Evolutionary conservation across 2,113 vertebrate species (phyloP), one percentile per base, ranked within the genome.

Genomic region (Takifugu flavidus): DNA sequence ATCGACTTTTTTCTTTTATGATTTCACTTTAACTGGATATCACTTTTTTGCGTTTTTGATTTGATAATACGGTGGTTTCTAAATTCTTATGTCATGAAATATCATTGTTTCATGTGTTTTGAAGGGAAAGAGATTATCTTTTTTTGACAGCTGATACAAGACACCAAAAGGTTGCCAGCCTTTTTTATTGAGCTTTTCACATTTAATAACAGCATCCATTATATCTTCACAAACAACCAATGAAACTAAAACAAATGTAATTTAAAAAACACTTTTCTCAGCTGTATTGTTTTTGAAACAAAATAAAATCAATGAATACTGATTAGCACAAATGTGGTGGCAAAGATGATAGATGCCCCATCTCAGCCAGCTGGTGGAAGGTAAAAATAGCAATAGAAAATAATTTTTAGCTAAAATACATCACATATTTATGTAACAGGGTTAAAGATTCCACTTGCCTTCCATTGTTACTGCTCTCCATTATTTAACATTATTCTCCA

Each of bases 301-400:
- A 28, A 15, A 27, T 28, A 28, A 15, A 53, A 29, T 14, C 6
- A 1, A 64, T 63, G 79, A 79, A 83, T 85, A 86, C 78, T 83
- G 80, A 70, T 1, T 13, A 27, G 65, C 28, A 81, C 11, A 59
- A 56, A 69, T 39, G 44, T 51, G n/a, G 73, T 50, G 51, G 8
- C 28, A 73, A 1, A 47, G 11, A 29, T 25, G 5, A 50, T 31
- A 25, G 46, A 52, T 26, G 25, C 50, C 25, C 25, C 10, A 27
- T 57, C 49, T 49, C 25, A 49, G 13, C 13, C n/a, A 42, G 49
- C 6, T 13, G 6, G 6, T 29, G 5, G 44, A 27, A 46, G 20
- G 20, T 20, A 49, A 6, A 31, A 53, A 7, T 5, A 2, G 15
- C 20, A 6, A 58, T 31, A 11, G 13, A 39, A 20, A 49, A 39